Evolutionary conservation across 2,888 invertebrate species (phyloP).

Genomic region (Spisula subtruncata): DNA sequence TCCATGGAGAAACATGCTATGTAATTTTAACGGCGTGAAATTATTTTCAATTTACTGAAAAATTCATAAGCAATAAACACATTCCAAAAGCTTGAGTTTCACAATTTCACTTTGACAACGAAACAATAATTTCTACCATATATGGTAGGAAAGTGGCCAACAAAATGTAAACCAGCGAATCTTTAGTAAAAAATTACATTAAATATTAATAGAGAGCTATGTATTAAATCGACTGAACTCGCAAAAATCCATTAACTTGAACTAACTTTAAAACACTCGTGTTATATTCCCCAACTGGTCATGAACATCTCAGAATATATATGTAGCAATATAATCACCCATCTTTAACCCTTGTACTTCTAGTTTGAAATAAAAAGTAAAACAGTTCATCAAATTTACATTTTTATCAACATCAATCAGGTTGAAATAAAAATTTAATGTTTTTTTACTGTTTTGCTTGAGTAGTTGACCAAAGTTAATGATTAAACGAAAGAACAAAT

Average conservation of each 20-base stretch:
- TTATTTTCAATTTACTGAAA: constrained; percentile 18
- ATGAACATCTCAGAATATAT: constrained; percentile 24
- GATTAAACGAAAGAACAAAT: constrained; percentile 36
- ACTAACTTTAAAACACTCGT: constrained; percentile 14
- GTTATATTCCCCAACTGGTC: constrained; percentile 19
- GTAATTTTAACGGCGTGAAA: not conserved
- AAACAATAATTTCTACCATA: not conserved
- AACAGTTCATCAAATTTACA: constrained; percentile 48
- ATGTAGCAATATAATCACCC: constrained; percentile 31
- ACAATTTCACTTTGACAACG: constrained; percentile 6
- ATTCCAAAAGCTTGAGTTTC: not conserved
- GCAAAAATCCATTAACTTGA: constrained; percentile 26
- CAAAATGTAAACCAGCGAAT: not conserved
- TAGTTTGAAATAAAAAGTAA: constrained; percentile 31
- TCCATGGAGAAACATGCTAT: not conserved
- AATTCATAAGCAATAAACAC: constrained; percentile 19
- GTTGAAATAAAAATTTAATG: constrained; percentile 56
- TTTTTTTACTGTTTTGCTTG: constrained; percentile 45
- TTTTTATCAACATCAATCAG: constrained; percentile 55
- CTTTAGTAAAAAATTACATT: constrained; percentile 8
- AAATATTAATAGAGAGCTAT: constrained; percentile 12
- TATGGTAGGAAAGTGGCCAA: not conserved
- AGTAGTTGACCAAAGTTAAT: constrained; percentile 51
- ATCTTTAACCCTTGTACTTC: constrained; percentile 37
- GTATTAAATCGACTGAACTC: not conserved